Evolutionary conservation across 1,140 invertebrate species (phyloP), one percentile per base, ranked within the genome.

Genomic region (Tetramorium parvispinum): DNA sequence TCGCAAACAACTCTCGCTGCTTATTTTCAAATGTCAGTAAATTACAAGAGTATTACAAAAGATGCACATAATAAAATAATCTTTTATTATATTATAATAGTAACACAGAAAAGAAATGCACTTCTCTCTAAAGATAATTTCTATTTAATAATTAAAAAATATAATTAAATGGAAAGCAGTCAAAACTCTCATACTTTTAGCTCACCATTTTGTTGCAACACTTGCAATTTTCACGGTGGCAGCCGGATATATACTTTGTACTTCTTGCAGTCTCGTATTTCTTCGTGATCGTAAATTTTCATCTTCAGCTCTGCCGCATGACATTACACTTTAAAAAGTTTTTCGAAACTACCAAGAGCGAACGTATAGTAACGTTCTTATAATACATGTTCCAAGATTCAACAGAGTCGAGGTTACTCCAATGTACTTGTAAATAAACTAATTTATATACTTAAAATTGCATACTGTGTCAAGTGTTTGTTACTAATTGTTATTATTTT

Each of bases 281-380:
- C 77, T 66, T 66, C 32, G 27, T 40, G 40, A 78, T 49, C 57
- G 18, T 78, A 79, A 79, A 53, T 79, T 66, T 16, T 66, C 43
- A 79, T 79, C 32, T 79, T 79, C n/a, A 66, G 10, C 5, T 24
- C 8, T 3, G 16, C 11, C 3, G 13, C 18, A 27, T 49, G 57
- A 78, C 11, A 24, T 61, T 77, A 27, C 16, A 77, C 10, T 37
- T 40, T 43, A n/a, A 40, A 37, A 37, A 79, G 76, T 65, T 53
- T 65, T 51, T 51, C 59, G 2, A 63, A 49, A 78, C 40, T 18
- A 21, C 43, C n/a, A 55, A 0, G 32, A 3, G 32, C 32, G 32
- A 32, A 0, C 32, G 32, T 32, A 55, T 7, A 55, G 7, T n/a
- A 46, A 51, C 18, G 4, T 6, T 0, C 11, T 46, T 43, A 24